Evolutionary conservation across 64 coral and sea anemone species (phyloP).

Genomic region (Anthopleura sola): DNA sequence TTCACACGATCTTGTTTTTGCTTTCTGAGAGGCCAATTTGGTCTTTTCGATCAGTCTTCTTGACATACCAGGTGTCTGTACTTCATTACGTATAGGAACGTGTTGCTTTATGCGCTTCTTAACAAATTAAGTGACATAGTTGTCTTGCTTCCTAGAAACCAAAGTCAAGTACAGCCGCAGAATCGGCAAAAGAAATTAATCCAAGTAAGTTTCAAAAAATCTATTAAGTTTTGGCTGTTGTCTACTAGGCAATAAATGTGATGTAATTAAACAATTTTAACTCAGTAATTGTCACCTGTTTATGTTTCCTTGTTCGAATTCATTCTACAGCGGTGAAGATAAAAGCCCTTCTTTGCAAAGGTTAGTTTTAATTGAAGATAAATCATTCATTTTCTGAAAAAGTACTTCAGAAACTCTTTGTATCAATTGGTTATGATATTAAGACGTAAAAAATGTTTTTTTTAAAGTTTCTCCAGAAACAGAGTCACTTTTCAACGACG

Average conservation of each 20-base stretch:
- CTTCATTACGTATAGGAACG: not conserved
- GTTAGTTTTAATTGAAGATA: not conserved
- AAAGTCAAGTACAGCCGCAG: constrained; percentile 76
- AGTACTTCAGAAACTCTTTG: not conserved
- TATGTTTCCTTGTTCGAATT: not conserved
- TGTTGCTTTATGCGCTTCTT: no score
- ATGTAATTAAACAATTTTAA: no score
- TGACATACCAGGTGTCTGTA: not conserved
- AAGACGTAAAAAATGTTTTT: not conserved
- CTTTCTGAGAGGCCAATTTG: no score
- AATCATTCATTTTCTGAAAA: not conserved
- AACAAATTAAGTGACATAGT: not conserved
- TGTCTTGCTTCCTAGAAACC: constrained; percentile 50
- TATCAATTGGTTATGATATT: not conserved
- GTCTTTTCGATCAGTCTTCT: no score
- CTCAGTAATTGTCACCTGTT: not conserved
- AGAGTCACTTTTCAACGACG: constrained; percentile 67
- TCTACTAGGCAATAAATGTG: no score
- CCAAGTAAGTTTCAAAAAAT: constrained; percentile 45
- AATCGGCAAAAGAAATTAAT: constrained; percentile 71
- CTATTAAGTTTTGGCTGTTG: no score
- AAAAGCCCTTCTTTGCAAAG: not conserved
- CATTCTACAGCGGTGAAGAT: not conserved
- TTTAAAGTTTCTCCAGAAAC: constrained; percentile 92
- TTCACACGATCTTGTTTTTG: no score